Evolutionary conservation across 1,140 invertebrate genomes (phyloP).

Genomic region (Neoseiulus cucumeris): DNA sequence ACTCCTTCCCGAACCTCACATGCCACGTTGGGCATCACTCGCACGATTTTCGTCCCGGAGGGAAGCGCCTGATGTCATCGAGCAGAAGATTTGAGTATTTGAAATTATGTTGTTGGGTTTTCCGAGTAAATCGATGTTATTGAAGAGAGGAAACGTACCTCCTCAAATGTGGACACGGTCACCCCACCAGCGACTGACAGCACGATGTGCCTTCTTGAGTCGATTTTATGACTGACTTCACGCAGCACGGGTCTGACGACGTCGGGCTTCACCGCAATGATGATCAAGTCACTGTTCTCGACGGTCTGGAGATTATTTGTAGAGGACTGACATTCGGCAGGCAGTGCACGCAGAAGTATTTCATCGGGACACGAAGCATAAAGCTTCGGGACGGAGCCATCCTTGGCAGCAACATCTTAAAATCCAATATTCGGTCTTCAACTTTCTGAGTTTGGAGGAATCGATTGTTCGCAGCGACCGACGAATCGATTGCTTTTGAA

Average conservation of each 20-base stretch:
- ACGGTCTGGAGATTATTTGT: neutral
- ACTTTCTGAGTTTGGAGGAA: too few relatives aligned
- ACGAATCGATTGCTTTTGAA: too few relatives aligned
- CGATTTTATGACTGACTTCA: neutral
- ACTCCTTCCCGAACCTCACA: neutral
- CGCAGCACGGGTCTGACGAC: neutral
- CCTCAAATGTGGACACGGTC: neutral
- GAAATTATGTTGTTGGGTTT: neutral
- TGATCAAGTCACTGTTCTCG: neutral
- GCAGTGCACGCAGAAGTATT: neutral
- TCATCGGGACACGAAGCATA: neutral
- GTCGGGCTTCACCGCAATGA: neutral
- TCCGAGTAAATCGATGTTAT: neutral
- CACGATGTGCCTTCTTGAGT: neutral
- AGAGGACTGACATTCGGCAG: neutral
- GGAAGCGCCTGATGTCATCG: neutral
- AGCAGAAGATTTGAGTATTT: neutral
- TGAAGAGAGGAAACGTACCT: neutral
- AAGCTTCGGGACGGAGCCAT: neutral
- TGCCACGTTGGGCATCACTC: neutral
- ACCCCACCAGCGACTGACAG: neutral
- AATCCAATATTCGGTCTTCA: too few relatives aligned
- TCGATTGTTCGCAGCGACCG: too few relatives aligned
- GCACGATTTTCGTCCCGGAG: neutral
- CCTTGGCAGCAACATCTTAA: neutral